phyloP scores from a whole-genome alignment of 2,888 invertebrate species.

The Augiades crinisus region DNA sequence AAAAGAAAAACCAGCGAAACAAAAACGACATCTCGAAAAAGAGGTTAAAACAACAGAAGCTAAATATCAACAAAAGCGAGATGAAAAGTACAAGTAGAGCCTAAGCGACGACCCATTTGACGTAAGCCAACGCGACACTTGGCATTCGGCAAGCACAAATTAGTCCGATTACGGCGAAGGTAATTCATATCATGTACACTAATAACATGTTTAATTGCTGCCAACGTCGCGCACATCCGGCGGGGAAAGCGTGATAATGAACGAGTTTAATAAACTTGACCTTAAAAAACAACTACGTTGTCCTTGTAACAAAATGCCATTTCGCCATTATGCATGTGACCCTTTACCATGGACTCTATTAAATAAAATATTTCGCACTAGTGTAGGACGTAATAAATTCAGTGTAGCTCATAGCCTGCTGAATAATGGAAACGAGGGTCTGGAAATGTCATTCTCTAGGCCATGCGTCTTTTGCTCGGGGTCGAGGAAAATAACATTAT shows the following conservation, averaged over 20 bases:
- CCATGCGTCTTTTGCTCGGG: not conserved
- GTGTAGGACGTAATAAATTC: constrained; percentile 23
- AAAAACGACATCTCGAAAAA: constrained; percentile 3
- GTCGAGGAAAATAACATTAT: not conserved
- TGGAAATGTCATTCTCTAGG: constrained; percentile 15
- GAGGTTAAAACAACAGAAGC: constrained; percentile 11
- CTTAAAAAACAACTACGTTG: constrained; percentile 3
- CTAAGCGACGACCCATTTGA: constrained; percentile 11
- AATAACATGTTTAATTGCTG: constrained; percentile 19
- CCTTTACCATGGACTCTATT: constrained; percentile 2
- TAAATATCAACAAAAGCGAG: constrained; percentile 15
- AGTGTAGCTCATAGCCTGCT: constrained; percentile 21
- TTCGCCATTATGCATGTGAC: not conserved
- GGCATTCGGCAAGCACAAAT: constrained; percentile 1
- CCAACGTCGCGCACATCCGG: constrained; percentile 19
- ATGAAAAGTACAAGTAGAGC: constrained; percentile 7
- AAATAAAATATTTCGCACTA: constrained; percentile 20
- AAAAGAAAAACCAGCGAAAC: constrained; percentile 10
- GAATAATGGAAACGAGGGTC: constrained; percentile 22
- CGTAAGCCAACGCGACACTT: not conserved
- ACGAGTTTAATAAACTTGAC: constrained; percentile 16
- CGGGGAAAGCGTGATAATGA: constrained; percentile 16
- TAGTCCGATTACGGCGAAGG: constrained; percentile 17
- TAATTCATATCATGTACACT: constrained; percentile 14
- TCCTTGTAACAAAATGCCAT: constrained; percentile 11